phyloP scores from a whole-genome alignment of 2,113 vertebrate genomes.

The Gasterosteus aculeatus region DNA sequence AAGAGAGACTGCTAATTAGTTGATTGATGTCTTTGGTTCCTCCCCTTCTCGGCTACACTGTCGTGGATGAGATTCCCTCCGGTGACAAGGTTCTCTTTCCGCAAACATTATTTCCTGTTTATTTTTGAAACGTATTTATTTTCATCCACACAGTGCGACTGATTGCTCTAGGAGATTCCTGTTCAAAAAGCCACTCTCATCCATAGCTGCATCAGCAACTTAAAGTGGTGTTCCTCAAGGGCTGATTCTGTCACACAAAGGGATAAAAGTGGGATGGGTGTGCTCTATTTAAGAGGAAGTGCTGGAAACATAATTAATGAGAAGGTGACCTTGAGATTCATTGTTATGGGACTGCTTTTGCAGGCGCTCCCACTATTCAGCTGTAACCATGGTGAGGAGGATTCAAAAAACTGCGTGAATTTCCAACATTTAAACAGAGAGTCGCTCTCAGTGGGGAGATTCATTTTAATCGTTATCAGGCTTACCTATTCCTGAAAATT shows the following conservation, averaged over 20 bases:
- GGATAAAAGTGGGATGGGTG: conserved; percentile 60
- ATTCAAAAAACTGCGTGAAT: conserved; percentile 56
- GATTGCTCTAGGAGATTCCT: not conserved
- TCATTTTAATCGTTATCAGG: conserved; percentile 55
- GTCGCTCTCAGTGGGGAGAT: conserved; percentile 41
- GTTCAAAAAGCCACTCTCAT: conserved; percentile 14
- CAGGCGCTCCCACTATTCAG: conserved; percentile 53
- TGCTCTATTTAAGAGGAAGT: conserved; percentile 62
- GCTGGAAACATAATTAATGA: conserved; percentile 76
- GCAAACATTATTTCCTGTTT: conserved; percentile 24
- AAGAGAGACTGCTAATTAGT: conserved; percentile 81
- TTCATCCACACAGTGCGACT: not conserved
- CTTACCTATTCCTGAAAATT: conserved; percentile 24
- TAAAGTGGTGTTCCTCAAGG: conserved; percentile 31
- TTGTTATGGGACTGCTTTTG: conserved; percentile 44
- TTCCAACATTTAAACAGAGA: conserved; percentile 48
- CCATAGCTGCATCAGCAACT: conserved; percentile 58
- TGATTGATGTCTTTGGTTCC: conserved; percentile 78
- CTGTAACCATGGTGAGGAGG: conserved; percentile 68
- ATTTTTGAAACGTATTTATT: not conserved
- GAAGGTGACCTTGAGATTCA: conserved; percentile 78
- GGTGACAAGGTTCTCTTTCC: conserved; percentile 48
- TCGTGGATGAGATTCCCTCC: conserved; percentile 44
- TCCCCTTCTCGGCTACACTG: conserved; percentile 50
- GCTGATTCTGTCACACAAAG: conserved; percentile 66